phyloP scores from a whole-genome alignment of 1,140 invertebrate species.

The Campoletis sonorensis region DNA sequence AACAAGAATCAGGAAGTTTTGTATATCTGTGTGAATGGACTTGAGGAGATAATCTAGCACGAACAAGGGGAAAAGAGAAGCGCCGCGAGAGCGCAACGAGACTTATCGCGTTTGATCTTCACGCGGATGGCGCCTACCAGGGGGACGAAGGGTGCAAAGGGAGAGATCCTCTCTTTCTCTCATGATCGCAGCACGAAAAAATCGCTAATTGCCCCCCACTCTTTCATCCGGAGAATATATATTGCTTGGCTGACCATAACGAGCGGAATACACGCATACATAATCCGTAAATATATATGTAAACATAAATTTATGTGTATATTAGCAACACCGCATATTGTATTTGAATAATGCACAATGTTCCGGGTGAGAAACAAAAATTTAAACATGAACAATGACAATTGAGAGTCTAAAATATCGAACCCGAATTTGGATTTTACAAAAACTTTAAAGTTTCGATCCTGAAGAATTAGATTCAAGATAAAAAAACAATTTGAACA shows the following conservation, averaged over 20 bases:
- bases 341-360: background rate
- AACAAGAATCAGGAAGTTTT: background rate
- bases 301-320: background rate
- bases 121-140: slow-evolving; percentile 54
- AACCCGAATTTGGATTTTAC: too few relatives aligned
- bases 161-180: slow-evolving; percentile 13
- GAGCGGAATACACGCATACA: slow-evolving; percentile 13
- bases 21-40: background rate
- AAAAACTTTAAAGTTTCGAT: too few relatives aligned
- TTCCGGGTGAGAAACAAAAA: too few relatives aligned
- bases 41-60: slow-evolving; percentile 17
- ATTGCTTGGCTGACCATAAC: slow-evolving; percentile 28
- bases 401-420: too few relatives aligned
- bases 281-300: background rate
- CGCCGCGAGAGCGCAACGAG: slow-evolving; percentile 22
- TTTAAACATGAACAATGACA: too few relatives aligned
- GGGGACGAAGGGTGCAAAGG: background rate
- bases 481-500: background rate
- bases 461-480: background rate
- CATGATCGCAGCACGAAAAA: slow-evolving; percentile 46
- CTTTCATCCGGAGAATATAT: slow-evolving; percentile 11
- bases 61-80: slow-evolving; percentile 20
- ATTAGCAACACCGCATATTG: background rate
- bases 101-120: slow-evolving; percentile 53
- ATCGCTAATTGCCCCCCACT: slow-evolving; percentile 52